Percentiles rank a stretch among this genome's conserved stretches.
Conservation (phyloP, 2,888 invertebrate species). For the Apocheima hispidaria region DNA sequence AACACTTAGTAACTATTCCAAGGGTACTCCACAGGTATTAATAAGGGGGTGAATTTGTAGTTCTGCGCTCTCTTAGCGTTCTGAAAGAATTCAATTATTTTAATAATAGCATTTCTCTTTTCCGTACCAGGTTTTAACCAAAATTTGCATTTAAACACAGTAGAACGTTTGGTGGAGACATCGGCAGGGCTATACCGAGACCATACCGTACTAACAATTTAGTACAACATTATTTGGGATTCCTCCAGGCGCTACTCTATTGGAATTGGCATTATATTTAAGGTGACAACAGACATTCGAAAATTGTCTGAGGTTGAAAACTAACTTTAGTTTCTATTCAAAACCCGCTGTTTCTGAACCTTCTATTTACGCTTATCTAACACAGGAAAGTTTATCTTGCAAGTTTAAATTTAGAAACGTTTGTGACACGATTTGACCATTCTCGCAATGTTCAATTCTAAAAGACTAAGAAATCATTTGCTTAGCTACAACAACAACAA, state of each 20-base stretch:
- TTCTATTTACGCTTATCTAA: conserved; percentile 7
- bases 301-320: conserved; percentile 12
- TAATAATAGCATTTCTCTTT: too few relatives aligned
- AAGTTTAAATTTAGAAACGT: background rate
- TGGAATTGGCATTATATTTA: conserved; percentile 4
- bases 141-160: background rate
- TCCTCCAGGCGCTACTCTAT: background rate
- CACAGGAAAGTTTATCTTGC: background rate
- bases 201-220: too few relatives aligned
- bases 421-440: background rate
- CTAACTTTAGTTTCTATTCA: conserved; percentile 10
- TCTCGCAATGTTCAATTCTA: background rate
- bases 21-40: too few relatives aligned
- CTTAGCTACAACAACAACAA: background rate
- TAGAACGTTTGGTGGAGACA: background rate
- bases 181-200: too few relatives aligned
- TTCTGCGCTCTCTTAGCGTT: too few relatives aligned
- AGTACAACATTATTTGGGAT: background rate
- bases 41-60: too few relatives aligned
- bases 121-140: too few relatives aligned
- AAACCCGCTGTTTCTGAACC: background rate
- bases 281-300: conserved; percentile 12
- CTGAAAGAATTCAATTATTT: too few relatives aligned
- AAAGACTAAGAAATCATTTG: conserved; percentile 4
- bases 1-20: too few relatives aligned